Percentiles rank a stretch among this genome's conserved stretches.
phyloP scores from a whole-genome alignment of 2,113 vertebrate genomes.

The Garra rufa region DNA sequence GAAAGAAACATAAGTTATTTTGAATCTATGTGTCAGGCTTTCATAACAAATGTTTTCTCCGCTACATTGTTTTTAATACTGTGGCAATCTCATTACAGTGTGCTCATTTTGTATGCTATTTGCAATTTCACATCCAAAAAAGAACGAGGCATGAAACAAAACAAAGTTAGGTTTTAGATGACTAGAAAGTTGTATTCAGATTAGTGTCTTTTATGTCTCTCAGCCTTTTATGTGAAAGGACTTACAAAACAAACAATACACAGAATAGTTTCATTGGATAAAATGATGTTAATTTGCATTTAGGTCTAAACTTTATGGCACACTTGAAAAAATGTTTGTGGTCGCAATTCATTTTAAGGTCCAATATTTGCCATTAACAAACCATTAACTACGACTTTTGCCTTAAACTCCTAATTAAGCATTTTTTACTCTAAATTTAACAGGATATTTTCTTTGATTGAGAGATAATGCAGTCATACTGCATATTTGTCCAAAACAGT shows the following conservation, averaged over 20 bases:
- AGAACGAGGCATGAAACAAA: background rate
- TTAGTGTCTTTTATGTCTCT: background rate
- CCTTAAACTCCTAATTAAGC: no score
- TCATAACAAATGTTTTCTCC: background rate
- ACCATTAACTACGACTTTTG: no score
- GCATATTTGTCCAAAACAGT: background rate
- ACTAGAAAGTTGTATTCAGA: background rate
- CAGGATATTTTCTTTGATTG: background rate
- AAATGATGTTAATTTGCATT: background rate
- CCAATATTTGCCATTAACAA: no score
- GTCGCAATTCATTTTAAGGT: no score
- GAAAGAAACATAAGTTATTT: conserved; percentile 1
- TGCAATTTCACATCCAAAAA: background rate
- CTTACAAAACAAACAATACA: background rate
- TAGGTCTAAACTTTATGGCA: no score
- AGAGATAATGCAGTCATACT: background rate
- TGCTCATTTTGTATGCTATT: conserved; percentile 11
- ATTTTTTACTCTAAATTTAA: background rate
- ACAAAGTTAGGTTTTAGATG: conserved; percentile 9
- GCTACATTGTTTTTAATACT: background rate
- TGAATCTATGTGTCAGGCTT: background rate
- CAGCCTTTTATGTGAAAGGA: background rate
- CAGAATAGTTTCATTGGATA: background rate
- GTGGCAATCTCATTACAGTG: conserved; percentile 2
- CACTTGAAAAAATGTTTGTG: no score